Conservation (phyloP, 2,113 vertebrate genomes). For the Lontra canadensis region DNA sequence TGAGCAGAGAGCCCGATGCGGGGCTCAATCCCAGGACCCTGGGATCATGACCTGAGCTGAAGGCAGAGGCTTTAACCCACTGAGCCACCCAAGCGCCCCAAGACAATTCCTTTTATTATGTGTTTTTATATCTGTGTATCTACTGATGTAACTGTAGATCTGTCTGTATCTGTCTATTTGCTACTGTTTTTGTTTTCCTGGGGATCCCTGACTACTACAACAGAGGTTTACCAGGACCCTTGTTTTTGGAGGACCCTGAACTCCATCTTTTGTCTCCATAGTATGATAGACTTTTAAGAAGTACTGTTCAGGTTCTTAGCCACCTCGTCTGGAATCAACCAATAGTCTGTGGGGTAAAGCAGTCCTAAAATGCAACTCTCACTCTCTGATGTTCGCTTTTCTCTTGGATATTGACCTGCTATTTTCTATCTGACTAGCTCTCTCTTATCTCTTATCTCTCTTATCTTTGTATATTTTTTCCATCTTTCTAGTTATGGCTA, state of each 20-base stretch:
- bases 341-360: not conserved
- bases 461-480: constrained; percentile 14
- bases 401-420: not conserved
- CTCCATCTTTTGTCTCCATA: not conserved
- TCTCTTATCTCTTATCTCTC: not conserved
- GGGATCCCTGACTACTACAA: not conserved
- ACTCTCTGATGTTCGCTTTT: not conserved
- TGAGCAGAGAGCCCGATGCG: too few species aligned
- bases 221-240: not conserved
- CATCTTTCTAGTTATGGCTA: not conserved
- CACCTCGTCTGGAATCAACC: not conserved
- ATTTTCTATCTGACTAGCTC: not conserved
- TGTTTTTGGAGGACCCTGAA: not conserved
- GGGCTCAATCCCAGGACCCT: too few species aligned
- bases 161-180: not conserved
- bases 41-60: too few species aligned
- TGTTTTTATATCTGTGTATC: not conserved
- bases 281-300: not conserved
- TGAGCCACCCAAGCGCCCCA: too few species aligned
- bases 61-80: too few species aligned
- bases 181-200: not conserved
- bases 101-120: not conserved
- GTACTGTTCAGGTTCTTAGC: not conserved
- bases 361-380: not conserved
- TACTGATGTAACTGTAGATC: not conserved